These are phyloP conservation scores for Lepus townsendii DNA, from an alignment of 2,797 vertebrate genomes.

Conservation along the genomic window DNA sequence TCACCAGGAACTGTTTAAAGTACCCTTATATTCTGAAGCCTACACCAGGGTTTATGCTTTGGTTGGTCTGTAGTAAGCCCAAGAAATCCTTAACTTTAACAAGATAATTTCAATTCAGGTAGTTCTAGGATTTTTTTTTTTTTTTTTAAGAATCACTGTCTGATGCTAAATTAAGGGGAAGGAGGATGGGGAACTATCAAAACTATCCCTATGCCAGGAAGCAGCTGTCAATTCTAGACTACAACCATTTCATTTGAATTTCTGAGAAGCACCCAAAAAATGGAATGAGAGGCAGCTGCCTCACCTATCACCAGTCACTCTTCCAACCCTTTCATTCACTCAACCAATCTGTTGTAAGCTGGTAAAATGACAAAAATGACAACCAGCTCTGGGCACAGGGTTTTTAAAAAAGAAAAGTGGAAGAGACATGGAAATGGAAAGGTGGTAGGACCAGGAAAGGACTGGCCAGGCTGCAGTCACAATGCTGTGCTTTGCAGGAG, in stretches of 20 bases:
- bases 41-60: background rate
- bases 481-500: background rate
- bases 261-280: background rate
- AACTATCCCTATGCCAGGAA: background rate
- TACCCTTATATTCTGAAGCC: no score
- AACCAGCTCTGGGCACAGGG: background rate
- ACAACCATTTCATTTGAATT: background rate
- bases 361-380: rapidly evolving
- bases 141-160: background rate
- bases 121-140: background rate
- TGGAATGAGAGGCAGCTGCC: no score
- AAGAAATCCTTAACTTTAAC: background rate
- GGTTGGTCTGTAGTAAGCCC: background rate
- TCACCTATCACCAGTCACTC: no score
- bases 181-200: background rate
- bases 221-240: background rate
- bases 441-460: background rate
- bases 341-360: no score
- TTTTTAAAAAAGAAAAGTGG: background rate
- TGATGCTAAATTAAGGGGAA: background rate
- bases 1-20: no score
- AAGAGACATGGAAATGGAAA: no score
- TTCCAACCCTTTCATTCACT: background rate
- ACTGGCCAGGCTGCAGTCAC: background rate
- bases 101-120: background rate